Conservation (phyloP, 1,140 invertebrate genomes). For the Bombus impatiens region DNA sequence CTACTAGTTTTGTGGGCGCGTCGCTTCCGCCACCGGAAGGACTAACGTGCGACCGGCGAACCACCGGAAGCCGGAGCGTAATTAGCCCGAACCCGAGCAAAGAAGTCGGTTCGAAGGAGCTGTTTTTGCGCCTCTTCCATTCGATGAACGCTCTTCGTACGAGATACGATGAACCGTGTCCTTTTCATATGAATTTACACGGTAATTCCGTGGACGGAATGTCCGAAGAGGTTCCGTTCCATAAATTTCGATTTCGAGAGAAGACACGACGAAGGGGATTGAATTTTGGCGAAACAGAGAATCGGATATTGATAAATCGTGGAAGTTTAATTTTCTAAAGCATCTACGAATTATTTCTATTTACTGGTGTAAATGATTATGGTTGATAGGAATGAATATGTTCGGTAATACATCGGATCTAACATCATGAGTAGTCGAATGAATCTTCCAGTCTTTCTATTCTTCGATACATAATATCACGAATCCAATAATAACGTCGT, state of each 20-base stretch:
- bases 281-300: not conserved
- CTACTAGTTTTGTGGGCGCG: not conserved
- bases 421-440: too few relatives aligned
- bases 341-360: too few relatives aligned
- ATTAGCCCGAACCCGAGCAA: not conserved
- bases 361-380: too few relatives aligned
- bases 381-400: too few relatives aligned
- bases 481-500: too few relatives aligned
- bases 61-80: conserved; percentile 17
- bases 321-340: too few relatives aligned
- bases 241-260: not conserved
- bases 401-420: too few relatives aligned
- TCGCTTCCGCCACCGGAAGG: conserved; percentile 25
- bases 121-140: conserved; percentile 4
- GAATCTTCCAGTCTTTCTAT: too few relatives aligned
- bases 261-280: not conserved
- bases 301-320: not conserved
- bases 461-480: too few relatives aligned
- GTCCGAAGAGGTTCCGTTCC: not conserved
- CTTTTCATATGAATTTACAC: not conserved
- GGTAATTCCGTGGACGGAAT: not conserved
- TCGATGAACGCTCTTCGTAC: not conserved
- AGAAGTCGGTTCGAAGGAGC: not conserved
- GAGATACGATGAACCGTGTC: not conserved
- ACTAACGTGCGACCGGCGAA: conserved; percentile 15